Evolutionary conservation across 2,888 invertebrate species (phyloP), one percentile per base, ranked within the genome.

Genomic region (Cosmopolites sordidus): DNA sequence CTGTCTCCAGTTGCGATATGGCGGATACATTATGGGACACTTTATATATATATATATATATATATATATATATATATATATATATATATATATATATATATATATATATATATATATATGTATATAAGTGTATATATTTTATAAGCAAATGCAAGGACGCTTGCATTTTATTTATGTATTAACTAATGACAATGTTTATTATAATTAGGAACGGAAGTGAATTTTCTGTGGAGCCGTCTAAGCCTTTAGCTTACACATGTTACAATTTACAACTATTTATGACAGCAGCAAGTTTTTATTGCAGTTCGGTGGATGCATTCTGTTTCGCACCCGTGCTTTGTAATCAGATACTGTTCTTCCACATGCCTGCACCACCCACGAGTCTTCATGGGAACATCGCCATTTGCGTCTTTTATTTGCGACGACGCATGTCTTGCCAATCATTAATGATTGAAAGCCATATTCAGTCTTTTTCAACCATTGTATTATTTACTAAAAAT

Each of bases 311-410:
- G n/a, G 33, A 33, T 33, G 33, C 33, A 33, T 33, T 33, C 11
- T 33, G 33, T n/a, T 33, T 33, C 12, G 33, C 33, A 33, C 33
- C 33, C 33, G 33, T 33, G 33, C 33, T 33, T 33, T 33, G 33
- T 33, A 33, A 33, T 12, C 11, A 12, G 33, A 33, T 33, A 33
- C 11, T 12, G n/a, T 11, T 33, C 22, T 33, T 48, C 41, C 40
- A 42, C 17, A 48, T 48, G 48, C 42, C 17, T 27, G 30, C 30
- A 15, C 48, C 48, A 48, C 48, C 41, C 48, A 41, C 29, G 29
- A 16, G 33, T 11, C 29, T 33, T 41, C 33, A 41, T 48, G 41
- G 42, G 48, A 48, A 48, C 42, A 33, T 33, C 33, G 33, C 33
- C 22, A 8, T 22, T 22, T 8, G 22, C n/a, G n/a, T n/a, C n/a